Percentiles rank a stretch among this genome's conserved stretches.
Conservation (phyloP, 2,113 vertebrate genomes). For the Prunella fulvescens region DNA sequence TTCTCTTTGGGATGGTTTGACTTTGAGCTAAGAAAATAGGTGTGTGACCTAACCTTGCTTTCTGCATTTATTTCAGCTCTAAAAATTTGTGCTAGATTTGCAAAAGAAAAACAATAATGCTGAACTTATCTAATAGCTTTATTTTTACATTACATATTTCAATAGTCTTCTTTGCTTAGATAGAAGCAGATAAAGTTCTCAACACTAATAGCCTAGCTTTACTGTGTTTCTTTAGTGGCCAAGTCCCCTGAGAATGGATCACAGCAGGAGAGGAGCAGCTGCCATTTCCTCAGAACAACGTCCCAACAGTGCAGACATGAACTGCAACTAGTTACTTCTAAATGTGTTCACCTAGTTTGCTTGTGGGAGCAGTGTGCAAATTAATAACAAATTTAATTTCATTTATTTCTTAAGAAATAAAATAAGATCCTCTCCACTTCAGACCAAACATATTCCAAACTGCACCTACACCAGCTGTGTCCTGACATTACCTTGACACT, state of each 20-base stretch:
- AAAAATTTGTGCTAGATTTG: background rate
- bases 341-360: background rate
- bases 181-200: background rate
- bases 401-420: background rate
- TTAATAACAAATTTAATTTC: background rate
- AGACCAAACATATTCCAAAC: background rate
- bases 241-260: background rate
- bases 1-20: background rate
- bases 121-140: background rate
- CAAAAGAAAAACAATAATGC: background rate
- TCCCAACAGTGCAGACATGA: fast-evolving
- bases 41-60: background rate
- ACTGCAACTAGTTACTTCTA: background rate
- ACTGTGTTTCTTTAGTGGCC: background rate
- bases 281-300: background rate
- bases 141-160: background rate
- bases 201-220: background rate
- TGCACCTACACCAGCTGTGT: background rate
- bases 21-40: background rate
- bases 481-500: background rate
- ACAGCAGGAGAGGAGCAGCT: background rate
- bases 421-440: background rate
- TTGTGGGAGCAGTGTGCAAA: background rate
- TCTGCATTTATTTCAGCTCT: conserved; percentile 1
- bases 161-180: background rate